Evolutionary conservation across 2,888 invertebrate genomes (phyloP).

Genomic region (Phalera bucephala): DNA sequence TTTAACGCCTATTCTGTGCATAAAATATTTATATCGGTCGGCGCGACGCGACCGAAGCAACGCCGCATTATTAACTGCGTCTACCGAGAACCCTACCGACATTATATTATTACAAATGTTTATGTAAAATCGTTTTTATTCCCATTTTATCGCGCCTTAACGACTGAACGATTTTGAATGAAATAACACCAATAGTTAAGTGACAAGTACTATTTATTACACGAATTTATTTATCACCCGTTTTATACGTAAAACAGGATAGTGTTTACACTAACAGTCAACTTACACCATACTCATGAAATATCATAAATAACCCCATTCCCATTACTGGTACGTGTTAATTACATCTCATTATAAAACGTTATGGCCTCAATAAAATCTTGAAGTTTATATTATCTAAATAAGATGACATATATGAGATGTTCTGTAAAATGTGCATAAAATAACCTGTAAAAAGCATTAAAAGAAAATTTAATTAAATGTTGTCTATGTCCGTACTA

Average conservation of each 20-base stretch:
- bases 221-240: no score
- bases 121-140: neutral
- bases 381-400: no score
- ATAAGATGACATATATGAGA: neutral
- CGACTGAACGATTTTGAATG: neutral
- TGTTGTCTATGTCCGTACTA: conserved; percentile 65
- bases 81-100: conserved; percentile 11
- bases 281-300: no score
- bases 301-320: no score
- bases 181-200: no score
- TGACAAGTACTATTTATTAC: no score
- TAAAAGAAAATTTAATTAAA: no score
- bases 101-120: conserved; percentile 9
- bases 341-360: neutral
- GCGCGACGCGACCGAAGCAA: conserved; percentile 11
- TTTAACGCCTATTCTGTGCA: conserved; percentile 38
- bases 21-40: conserved; percentile 39
- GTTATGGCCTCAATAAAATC: no score
- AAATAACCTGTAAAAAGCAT: no score
- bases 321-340: no score
- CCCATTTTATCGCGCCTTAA: neutral
- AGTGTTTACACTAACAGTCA: no score
- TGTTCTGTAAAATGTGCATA: conserved; percentile 1
- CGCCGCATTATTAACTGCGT: conserved; percentile 14
- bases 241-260: no score